phyloP scores from a whole-genome alignment of 30 jellyfish, hydroid and myxozoan genomes.

The Cassiopea andromeda region DNA sequence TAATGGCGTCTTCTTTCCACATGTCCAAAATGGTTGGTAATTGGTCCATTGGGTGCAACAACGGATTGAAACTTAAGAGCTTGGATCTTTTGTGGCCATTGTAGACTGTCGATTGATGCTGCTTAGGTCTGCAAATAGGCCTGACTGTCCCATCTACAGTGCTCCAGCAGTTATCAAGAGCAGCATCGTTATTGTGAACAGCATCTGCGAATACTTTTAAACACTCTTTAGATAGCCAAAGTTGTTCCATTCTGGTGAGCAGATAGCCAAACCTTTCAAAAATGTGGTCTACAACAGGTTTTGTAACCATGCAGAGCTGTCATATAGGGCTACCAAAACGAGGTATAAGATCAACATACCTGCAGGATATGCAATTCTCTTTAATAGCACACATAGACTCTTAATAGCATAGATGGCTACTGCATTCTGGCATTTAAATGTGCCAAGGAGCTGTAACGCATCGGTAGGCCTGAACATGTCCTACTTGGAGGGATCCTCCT shows the following conservation, averaged over 20 bases:
- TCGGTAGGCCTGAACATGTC: constrained; percentile 6
- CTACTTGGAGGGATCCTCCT: too few relatives aligned
- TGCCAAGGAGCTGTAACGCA: neutral
- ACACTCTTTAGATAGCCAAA: neutral
- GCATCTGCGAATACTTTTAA: neutral
- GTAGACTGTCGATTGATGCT: constrained; percentile 35
- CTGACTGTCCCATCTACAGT: constrained; percentile 37
- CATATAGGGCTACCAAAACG: constrained; percentile 8
- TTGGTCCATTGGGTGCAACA: constrained; percentile 40
- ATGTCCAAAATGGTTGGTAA: constrained; percentile 39
- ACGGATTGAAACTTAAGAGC: constrained; percentile 37
- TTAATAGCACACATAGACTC: neutral
- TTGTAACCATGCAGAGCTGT: constrained; percentile 1
- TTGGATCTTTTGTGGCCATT: constrained; percentile 60
- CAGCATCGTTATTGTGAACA: constrained; percentile 13
- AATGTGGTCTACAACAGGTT: neutral
- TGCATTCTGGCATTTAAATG: constrained; percentile 3
- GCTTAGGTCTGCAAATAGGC: constrained; percentile 49
- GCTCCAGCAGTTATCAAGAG: constrained; percentile 39
- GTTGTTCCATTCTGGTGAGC: neutral
- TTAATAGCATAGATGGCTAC: constrained; percentile 1
- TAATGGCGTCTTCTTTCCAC: constrained; percentile 7
- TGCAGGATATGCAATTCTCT: constrained; percentile 12
- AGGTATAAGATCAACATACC: neutral
- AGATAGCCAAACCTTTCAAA: constrained; percentile 7